Base-by-base conservation (phyloP, 2,888 invertebrate species). In the Stenolophus ochropezus region DNA sequence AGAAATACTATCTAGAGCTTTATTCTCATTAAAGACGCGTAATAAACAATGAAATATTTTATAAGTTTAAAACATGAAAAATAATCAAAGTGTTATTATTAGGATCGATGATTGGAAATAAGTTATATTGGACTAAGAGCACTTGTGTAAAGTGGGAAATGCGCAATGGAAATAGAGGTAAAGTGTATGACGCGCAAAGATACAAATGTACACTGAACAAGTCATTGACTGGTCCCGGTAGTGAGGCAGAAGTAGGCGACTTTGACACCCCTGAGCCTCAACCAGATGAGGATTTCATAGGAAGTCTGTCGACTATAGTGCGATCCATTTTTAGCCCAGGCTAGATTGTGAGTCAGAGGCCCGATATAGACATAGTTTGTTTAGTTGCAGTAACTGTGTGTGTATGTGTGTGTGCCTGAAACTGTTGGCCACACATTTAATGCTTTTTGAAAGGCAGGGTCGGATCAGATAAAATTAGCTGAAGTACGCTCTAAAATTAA, bases 351-450 rank as follows among this genome's bases (percentile, higher is more conserved):
- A 81, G 75, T 81, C 81, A 81, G 65, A 75, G 14, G 65, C 81
- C 81, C 47, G 81, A 75, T 81, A 81, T 81, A 81, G 81, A 74
- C 81, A 81, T 81, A 81, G 80, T 81, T 81, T 81, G 81, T 81
- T 81, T 81, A 65, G 81, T 81, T 81, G 81, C 81, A 81, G 51
- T 80, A 47, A 51, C 27, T 53, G 27, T 79, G 56, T 81, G 74
- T 81, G 81, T 81, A 47, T 53, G 27, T 79, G 56, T 81, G 74
- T 81, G 81, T 81, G 58, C 69, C 71, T 71, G 65, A 81, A 81
- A 61, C 81, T 75, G 80, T 79, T 79, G 80, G 73, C 80, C 73
- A 73, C 80, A 80, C 80, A 73, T 80, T 80, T 80, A 58, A 73
- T 80, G 56, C 58, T 80, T 73, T 80, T 25, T 73, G 73, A 80